These are phyloP conservation scores for Neopipo cinnamomea DNA, from an alignment of 2,113 vertebrate species.

Conservation along the genomic window DNA sequence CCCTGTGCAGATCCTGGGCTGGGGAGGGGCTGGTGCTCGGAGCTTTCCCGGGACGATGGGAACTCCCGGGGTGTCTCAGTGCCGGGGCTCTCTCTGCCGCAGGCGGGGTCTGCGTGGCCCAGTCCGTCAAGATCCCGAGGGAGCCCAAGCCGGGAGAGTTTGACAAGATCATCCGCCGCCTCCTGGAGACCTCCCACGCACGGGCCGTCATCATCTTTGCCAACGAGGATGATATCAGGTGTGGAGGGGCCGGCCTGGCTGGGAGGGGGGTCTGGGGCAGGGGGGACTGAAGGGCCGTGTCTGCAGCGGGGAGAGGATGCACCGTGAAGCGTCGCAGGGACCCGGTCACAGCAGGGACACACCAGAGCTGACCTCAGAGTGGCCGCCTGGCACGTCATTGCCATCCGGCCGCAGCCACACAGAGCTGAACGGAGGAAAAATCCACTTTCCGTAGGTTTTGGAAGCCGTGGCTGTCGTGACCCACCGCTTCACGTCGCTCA, in stretches of 20 bases:
- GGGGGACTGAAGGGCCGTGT: accelerated
- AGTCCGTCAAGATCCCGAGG: conserved; percentile 93
- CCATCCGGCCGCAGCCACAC: neutral
- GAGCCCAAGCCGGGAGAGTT: conserved; percentile 89
- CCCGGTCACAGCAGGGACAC: neutral
- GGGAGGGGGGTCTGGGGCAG: neutral
- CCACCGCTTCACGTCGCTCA: accelerated
- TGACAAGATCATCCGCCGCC: conserved; percentile 90
- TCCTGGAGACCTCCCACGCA: conserved; percentile 90
- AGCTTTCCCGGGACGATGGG: accelerated
- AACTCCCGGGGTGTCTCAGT: neutral
- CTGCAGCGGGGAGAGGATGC: neutral
- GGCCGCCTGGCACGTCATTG: neutral
- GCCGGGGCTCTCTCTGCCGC: neutral
- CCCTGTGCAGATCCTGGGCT: neutral
- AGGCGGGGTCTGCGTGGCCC: conserved; percentile 92
- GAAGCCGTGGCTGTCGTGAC: accelerated
- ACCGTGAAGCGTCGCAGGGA: accelerated
- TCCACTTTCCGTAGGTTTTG: accelerated
- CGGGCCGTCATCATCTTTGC: conserved; percentile 91
- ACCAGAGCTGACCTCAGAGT: neutral
- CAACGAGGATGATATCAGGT: conserved; percentile 96
- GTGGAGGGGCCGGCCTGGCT: neutral
- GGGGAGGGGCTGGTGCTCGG: neutral
- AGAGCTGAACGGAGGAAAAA: neutral